Conservation (phyloP, 92 coral and sea anemone genomes). For the Actinostola sp. region DNA sequence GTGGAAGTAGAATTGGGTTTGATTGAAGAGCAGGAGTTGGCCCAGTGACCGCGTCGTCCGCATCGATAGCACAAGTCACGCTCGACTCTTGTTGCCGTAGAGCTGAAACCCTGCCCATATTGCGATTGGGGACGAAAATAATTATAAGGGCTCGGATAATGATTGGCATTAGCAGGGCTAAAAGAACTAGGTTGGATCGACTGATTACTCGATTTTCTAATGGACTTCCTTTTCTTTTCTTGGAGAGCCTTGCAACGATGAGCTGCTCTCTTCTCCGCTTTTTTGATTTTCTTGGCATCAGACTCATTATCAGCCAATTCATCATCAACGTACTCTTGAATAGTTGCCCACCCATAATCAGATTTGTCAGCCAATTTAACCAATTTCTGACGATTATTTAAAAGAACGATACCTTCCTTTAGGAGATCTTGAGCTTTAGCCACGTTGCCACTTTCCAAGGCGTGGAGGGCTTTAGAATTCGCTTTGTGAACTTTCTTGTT, state of each 20-base stretch:
- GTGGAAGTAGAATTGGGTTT: not conserved
- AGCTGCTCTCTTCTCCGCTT: conserved; percentile 5
- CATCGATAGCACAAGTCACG: conserved; percentile 15
- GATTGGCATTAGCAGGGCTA: not conserved
- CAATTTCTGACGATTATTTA: conserved; percentile 21
- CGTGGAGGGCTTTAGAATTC: conserved; percentile 21
- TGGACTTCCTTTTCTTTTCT: conserved; percentile 8
- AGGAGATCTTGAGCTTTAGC: conserved; percentile 19
- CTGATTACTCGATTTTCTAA: not conserved
- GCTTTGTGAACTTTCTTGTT: conserved; percentile 31
- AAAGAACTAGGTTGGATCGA: not conserved
- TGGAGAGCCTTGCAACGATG: conserved; percentile 1
- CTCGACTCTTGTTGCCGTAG: not conserved
- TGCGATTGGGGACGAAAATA: conserved; percentile 35
- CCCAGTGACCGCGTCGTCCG: conserved; percentile 27
- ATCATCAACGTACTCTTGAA: conserved; percentile 36
- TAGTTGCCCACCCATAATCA: conserved; percentile 35
- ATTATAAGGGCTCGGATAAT: not conserved
- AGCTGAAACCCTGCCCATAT: not conserved
- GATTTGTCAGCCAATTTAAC: conserved; percentile 35
- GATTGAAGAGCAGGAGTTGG: conserved; percentile 13
- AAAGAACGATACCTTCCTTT: conserved; percentile 33
- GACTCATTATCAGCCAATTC: conserved; percentile 48
- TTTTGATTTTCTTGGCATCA: conserved; percentile 32
- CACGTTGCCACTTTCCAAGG: conserved; percentile 38